Conservation (phyloP, 1,140 invertebrate genomes). For the Sinonovacula constricta region DNA sequence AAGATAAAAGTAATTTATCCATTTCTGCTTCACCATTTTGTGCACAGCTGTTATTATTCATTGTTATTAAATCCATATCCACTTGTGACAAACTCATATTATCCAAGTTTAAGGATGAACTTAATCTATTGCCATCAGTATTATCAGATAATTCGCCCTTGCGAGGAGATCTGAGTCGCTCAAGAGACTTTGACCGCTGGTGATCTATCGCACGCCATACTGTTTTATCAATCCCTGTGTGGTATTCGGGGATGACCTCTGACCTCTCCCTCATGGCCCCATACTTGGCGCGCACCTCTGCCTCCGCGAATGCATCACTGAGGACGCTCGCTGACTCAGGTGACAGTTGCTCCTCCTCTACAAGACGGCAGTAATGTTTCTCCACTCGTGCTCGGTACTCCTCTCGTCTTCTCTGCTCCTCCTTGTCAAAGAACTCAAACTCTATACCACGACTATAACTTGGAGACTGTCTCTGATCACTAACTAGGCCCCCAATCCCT, state of each 20-base stretch:
- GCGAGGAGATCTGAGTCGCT: slow-evolving; percentile 39
- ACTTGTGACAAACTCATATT: background rate
- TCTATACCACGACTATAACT: too few species aligned
- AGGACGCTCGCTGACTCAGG: slow-evolving; percentile 49
- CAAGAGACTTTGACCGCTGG: slow-evolving; percentile 81
- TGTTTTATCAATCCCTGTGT: slow-evolving; percentile 53
- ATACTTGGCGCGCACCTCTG: slow-evolving; percentile 49
- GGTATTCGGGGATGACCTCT: slow-evolving; percentile 38
- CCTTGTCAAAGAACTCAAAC: slow-evolving; percentile 48
- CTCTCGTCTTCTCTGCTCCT: slow-evolving; percentile 45
- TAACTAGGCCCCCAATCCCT: too few species aligned
- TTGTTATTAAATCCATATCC: background rate
- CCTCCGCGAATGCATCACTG: slow-evolving; percentile 52
- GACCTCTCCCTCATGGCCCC: slow-evolving; percentile 4
- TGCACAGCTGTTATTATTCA: too few species aligned
- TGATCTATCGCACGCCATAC: slow-evolving; percentile 64
- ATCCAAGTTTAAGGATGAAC: background rate
- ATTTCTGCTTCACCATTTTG: too few species aligned
- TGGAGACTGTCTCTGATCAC: too few species aligned
- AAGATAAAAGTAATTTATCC: too few species aligned
- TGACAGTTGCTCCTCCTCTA: slow-evolving; percentile 49
- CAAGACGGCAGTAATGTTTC: slow-evolving; percentile 53
- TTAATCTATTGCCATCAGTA: background rate
- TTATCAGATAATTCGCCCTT: slow-evolving; percentile 14
- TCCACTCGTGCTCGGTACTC: slow-evolving; percentile 55